A percentile compares a stretch with the other conserved stretches of the same genome.
phyloP scores from a whole-genome alignment of 2,797 vertebrate genomes.

The Phataginus tetradactyla region DNA sequence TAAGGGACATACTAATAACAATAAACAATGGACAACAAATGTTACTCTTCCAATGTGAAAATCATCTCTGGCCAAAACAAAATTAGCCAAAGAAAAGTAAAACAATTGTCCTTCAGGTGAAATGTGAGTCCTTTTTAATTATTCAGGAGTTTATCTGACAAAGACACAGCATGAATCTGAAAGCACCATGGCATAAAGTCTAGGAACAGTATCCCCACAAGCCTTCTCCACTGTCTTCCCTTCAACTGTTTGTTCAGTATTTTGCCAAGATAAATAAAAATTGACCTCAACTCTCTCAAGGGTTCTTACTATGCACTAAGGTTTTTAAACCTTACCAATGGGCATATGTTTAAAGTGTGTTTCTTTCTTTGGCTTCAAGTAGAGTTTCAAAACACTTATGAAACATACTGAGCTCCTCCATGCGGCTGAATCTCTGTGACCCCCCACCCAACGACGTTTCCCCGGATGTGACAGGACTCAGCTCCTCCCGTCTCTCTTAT shows the following conservation, averaged over 20 bases:
- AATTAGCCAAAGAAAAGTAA: conserved; percentile 58
- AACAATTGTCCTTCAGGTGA: conserved; percentile 69
- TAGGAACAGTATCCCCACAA: conserved; percentile 41
- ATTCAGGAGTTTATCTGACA: conserved; percentile 65
- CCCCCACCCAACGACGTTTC: conserved; percentile 95
- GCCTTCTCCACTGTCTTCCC: conserved; percentile 46
- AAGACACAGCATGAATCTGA: conserved; percentile 59
- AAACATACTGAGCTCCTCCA: conserved; percentile 93
- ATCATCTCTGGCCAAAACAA: conserved; percentile 73
- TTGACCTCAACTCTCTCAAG: conserved; percentile 48
- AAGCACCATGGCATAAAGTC: conserved; percentile 62
- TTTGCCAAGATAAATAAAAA: conserved; percentile 70
- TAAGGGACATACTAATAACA: conserved; percentile 71
- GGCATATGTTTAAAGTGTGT: conserved; percentile 16
- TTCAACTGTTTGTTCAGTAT: conserved; percentile 58
- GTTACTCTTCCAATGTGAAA: conserved; percentile 74
- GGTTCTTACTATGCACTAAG: conserved; percentile 35
- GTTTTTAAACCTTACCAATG: conserved; percentile 49
- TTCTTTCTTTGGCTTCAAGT: conserved; percentile 53
- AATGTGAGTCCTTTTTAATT: conserved; percentile 53
- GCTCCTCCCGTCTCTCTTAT: conserved; percentile 86
- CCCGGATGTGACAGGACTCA: conserved; percentile 88
- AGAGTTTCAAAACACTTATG: conserved; percentile 80
- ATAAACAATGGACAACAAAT: conserved; percentile 53
- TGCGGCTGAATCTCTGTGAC: conserved; percentile 93